phyloP scores from a whole-genome alignment of 2,797 vertebrate genomes.

The Delichon dasypus region DNA sequence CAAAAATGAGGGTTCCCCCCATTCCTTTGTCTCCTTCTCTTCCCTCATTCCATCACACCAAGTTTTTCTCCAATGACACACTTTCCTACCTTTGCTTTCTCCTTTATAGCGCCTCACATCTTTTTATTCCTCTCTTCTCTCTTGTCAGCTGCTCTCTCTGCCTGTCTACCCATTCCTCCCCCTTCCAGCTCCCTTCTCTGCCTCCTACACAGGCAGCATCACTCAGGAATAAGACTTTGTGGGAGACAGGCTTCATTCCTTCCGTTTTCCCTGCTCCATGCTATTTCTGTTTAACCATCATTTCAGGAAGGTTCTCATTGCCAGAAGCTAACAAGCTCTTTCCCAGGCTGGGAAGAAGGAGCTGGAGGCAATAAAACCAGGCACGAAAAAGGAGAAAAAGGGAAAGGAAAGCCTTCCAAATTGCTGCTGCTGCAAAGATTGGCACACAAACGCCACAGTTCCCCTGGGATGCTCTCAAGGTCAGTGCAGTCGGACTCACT shows the following conservation, averaged over 20 bases:
- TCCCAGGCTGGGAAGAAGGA: not conserved
- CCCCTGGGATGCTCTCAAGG: not conserved
- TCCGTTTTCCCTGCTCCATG: not conserved
- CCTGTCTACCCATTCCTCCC: not conserved
- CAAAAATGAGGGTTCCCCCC: not conserved
- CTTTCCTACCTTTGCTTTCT: not conserved
- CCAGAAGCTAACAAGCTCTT: not conserved
- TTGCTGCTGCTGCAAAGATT: not conserved
- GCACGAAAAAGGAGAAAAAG: not conserved
- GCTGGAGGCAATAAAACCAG: not conserved
- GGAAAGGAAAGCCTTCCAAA: not conserved
- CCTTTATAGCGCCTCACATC: not conserved
- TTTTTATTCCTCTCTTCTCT: not conserved
- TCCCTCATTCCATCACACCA: not conserved
- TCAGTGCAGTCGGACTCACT: not conserved
- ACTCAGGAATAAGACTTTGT: not conserved
- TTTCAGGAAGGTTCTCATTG: not conserved
- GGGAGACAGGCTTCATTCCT: not conserved
- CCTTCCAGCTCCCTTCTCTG: not conserved
- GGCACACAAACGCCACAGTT: not conserved
- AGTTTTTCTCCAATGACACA: not conserved
- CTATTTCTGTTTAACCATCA: not conserved
- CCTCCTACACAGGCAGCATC: constrained; percentile 22
- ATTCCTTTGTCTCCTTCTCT: not conserved
- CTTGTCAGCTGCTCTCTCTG: not conserved